Evolutionary conservation across 2,888 invertebrate genomes (phyloP).

Genomic region (Penaeus monodon): DNA sequence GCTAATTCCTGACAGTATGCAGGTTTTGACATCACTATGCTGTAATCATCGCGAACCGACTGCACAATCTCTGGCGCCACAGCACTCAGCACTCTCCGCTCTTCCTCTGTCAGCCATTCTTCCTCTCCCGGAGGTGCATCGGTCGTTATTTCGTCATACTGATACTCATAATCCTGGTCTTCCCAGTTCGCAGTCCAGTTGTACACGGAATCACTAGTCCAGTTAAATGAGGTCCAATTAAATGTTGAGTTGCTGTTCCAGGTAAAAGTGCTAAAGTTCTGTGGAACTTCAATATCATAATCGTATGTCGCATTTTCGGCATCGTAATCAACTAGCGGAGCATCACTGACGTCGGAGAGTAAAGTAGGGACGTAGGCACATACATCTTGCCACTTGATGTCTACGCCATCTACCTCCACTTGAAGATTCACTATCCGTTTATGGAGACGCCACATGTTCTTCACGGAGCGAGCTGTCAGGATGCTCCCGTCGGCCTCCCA

Average conservation of each 20-base stretch:
- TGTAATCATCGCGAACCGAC: slow-evolving; percentile 13
- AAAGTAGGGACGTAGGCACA: slow-evolving; percentile 37
- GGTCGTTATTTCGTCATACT: slow-evolving; percentile 3
- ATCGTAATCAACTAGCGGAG: not conserved
- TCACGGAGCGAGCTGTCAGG: slow-evolving; percentile 44
- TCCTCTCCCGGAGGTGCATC: not conserved
- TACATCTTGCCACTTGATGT: slow-evolving; percentile 35
- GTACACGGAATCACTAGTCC: not conserved
- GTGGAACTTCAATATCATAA: too few relatives aligned
- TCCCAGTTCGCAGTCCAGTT: not conserved
- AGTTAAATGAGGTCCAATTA: slow-evolving; percentile 1
- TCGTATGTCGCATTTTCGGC: too few relatives aligned
- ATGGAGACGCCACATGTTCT: slow-evolving; percentile 46
- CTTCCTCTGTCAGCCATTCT: not conserved
- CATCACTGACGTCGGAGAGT: not conserved
- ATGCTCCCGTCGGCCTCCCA: slow-evolving; percentile 72
- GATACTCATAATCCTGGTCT: slow-evolving; percentile 11
- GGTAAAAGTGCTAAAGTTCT: not conserved
- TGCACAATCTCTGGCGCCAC: slow-evolving; percentile 8
- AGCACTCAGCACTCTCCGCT: not conserved
- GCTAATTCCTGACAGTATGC: slow-evolving; percentile 27
- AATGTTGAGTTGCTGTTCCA: not conserved
- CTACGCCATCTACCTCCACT: not conserved
- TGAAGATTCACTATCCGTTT: not conserved
- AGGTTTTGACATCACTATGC: slow-evolving; percentile 5